Conservation (phyloP, 2,113 vertebrate genomes). For the Sebastes schlegelii region DNA sequence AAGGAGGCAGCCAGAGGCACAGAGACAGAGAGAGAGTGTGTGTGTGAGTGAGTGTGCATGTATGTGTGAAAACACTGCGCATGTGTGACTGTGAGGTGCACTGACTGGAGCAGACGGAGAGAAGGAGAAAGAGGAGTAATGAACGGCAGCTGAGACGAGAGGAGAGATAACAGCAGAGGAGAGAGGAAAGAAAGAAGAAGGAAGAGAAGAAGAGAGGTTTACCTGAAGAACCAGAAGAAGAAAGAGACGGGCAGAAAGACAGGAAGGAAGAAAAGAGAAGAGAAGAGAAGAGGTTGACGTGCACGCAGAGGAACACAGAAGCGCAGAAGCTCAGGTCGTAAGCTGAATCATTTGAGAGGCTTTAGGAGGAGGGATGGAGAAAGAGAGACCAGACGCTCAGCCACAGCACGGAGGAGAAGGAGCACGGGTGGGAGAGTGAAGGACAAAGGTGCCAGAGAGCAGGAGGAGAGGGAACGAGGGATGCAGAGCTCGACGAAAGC, state of each 20-base stretch:
- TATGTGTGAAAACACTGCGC: conserved; percentile 74
- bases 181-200: conserved; percentile 17
- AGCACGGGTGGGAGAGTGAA: conserved; percentile 50
- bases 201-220: conserved; percentile 19
- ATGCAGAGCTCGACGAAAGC: conserved; percentile 31
- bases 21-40: conserved; percentile 49
- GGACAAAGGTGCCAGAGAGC: conserved; percentile 44
- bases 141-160: conserved; percentile 61
- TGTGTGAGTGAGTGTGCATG: conserved; percentile 52
- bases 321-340: conserved; percentile 36
- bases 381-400: conserved; percentile 36
- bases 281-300: neutral
- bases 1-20: conserved; percentile 71
- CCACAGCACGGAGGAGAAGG: conserved; percentile 29
- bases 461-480: conserved; percentile 24
- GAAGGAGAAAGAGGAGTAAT: conserved; percentile 62
- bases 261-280: conserved; percentile 9
- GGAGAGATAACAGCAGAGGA: conserved; percentile 52
- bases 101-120: conserved; percentile 68
- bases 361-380: conserved; percentile 47
- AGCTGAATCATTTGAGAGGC: conserved; percentile 22
- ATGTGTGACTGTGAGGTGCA: conserved; percentile 73
- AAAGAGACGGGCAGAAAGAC: conserved; percentile 5
- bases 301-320: conserved; percentile 1
- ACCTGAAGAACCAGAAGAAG: conserved; percentile 42